Evolutionary conservation across 1,140 invertebrate species (phyloP).

Genomic region (Wiebesia pumilae): DNA sequence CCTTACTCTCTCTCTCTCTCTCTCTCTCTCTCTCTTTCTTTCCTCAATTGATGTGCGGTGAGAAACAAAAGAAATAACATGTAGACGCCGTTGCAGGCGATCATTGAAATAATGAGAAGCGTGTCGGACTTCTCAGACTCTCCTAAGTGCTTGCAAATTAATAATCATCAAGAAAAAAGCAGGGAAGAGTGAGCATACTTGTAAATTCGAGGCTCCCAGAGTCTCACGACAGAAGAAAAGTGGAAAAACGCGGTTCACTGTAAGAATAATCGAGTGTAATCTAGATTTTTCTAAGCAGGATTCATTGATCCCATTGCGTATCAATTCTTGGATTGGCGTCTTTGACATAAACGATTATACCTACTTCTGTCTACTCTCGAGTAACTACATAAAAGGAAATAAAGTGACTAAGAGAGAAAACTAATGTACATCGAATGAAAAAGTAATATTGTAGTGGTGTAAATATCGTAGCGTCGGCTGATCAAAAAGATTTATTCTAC

Average conservation of each 20-base stretch:
- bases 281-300: slow-evolving; percentile 2
- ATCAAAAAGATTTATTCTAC: slow-evolving; percentile 36
- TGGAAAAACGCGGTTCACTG: not conserved
- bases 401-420: not conserved
- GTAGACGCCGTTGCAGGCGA: not conserved
- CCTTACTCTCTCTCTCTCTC: not conserved
- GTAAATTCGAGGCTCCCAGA: too few relatives aligned
- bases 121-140: not conserved
- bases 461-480: not conserved
- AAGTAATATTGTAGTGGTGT: not conserved
- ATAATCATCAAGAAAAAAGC: slow-evolving; percentile 3
- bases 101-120: not conserved
- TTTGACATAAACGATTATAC: not conserved
- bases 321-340: not conserved
- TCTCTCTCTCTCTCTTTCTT: not conserved
- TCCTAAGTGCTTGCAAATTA: slow-evolving; percentile 9
- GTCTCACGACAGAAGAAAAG: not conserved
- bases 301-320: not conserved
- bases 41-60: not conserved
- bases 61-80: not conserved
- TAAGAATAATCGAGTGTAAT: slow-evolving; percentile 22
- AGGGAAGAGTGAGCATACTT: not conserved
- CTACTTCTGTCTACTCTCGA: not conserved
- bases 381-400: not conserved
- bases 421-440: not conserved